Base-by-base conservation (phyloP, 2,797 vertebrate species). In the Channa striata region DNA sequence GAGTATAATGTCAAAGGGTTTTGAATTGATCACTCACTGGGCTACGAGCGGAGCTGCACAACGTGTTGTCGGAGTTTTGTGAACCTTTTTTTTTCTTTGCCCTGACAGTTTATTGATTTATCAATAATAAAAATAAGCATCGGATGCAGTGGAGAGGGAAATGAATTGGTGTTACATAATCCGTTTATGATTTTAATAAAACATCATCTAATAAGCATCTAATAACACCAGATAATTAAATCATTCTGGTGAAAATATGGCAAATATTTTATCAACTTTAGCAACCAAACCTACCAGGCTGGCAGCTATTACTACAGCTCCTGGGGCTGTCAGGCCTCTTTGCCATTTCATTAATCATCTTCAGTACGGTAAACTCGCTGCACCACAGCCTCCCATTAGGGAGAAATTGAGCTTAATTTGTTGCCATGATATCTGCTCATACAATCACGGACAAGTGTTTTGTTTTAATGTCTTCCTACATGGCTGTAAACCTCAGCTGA, bases 351-450 rank as follows among this genome's bases (percentile, higher is more conserved):
- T 72, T 58, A 37, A 68, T 78, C 59, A 75, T 73, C 10, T 23
- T 60, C 17, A 39, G n/a, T 23, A 37, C 17, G 36, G n/a, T 30
- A 37, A 60, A 36, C 42, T 37, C 42, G 23, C 11, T 51, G 25
- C 25, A 61, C 48, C 74, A 40, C 53, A 64, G 71, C 39, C 47
- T 68, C 51, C 44, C 37, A 59, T 81, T 82, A 68, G 36, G 57
- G 47, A 53, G 17, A 62, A 68, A 84, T 72, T 9, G 58, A 52
- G 53, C 53, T 23, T 44, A 11, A 70, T 78, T 53, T 76, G 30
- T 57, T 74, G 53, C 56, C 17, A 23, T 64, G 16, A 68, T 53
- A 60, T 71, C 52, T n/a, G 34, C 57, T 70, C 48, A 62, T 80
- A 40, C 59, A 77, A 48, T 69, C n/a, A 25, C 65, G 54, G 10